Base-by-base conservation (phyloP, 2,888 invertebrate species). In the Fragum fragum region DNA sequence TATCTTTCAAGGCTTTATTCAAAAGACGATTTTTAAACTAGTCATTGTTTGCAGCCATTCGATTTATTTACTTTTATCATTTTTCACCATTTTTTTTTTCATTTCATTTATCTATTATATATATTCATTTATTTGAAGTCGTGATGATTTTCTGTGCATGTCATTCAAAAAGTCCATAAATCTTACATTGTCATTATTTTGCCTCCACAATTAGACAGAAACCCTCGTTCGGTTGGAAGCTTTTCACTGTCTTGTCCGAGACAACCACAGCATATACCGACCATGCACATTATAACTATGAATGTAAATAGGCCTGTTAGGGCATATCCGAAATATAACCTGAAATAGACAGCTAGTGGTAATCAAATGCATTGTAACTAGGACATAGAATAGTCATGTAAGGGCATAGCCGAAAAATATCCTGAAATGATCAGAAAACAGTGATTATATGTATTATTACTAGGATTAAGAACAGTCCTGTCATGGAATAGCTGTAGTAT, bases 391-490 rank as follows among this genome's bases (percentile, higher is more conserved):
- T 26, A 89, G 68, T 16, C 87, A 87, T 53, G 89, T 88, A 66
- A 91, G 83, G n/a, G 79, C 89, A 36, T 89, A 84, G 2, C 90
- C 90, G 21, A 87, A 87, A 59, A 86, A 87, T 52, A 88, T 82
- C 47, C 91, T 91, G 86, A 63, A 87, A 88, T 1, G 89, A 90
- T 55, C 89, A 85, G 21, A 88, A 53, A 11, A 90, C 73, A 14
- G 88, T 90, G 0, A 87, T 63, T 11, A 89, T 21, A 26, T 82
- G 75, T 39, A 91, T 69, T 1, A 88, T n/a, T 0, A 89, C 89
- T 16, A 91, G 77, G 6, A 88, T 47, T 3, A 89, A 82, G 29
- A 90, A 87, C 29, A 89, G 68, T 16, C 87, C 87, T 53, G 89
- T 88, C 69, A 91, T 82, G n/a, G 79, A 89, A 36, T 89, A 84